Base-by-base conservation (phyloP, 1,140 invertebrate genomes). In the Caenorhabditis tropicalis region DNA sequence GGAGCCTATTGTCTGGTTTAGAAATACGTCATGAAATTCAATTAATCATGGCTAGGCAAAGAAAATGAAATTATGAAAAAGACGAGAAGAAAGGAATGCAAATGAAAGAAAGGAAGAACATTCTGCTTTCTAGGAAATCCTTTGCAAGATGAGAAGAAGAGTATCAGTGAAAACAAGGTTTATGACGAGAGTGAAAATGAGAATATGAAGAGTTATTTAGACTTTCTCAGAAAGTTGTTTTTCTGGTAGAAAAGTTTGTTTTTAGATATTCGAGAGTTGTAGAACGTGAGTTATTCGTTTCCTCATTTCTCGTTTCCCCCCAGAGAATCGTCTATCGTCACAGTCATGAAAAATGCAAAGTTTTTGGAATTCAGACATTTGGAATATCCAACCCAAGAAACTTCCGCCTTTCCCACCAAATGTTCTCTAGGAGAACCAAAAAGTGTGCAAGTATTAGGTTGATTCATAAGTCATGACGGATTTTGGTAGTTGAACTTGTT, bases 41-140 rank as follows among this genome's bases (percentile, higher is more conserved):
- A 79, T 79, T 31, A 49, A 53, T 81, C 12, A 21, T 10, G 79
- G 53, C 15, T n/a, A 70, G 29, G 27, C 10, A 29, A 21, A 79
- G 24, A 53, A 56, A 24, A 81, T 74, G 36, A 43, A 74, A 74
- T 74, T 74, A 81, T 81, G 48, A 56, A 56, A 49, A 80, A 27
- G 79, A 51, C 36, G 29, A 24, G 15, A 29, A 51, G 51, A 51
- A 51, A 51, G 9, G 81, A 82, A n/a, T 82, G 81, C 43, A 33
- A 82, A 10, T 65, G 33, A 48, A 56, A 46, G 39, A 46, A 81
- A n/a, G 21, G 79, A 81, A 56, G 46, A 27, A 81, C n/a, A 51
- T 27, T 79, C 9, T 27, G 53, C 53, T 56, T 56, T 56, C 53
- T 27, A 56, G 53, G 53, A 56, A 56, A 27, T 56, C 53, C 53